Percentiles rank a stretch among this genome's conserved stretches.
Conservation (phyloP, 2,797 vertebrate species). For the Thunnus albacares region DNA sequence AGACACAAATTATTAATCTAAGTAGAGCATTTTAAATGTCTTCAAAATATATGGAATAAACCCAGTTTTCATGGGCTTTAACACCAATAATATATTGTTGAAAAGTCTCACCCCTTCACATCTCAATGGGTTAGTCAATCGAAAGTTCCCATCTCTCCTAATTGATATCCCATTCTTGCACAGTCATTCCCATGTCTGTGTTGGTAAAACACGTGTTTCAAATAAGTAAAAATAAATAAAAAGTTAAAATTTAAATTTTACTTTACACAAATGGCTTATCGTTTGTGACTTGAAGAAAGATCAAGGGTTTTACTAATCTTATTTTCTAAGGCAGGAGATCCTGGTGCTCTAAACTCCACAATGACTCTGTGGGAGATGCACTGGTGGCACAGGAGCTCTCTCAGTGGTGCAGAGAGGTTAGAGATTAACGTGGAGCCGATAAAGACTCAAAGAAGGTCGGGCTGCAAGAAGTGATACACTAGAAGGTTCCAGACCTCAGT, state of each 20-base stretch:
- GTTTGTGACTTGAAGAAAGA: slow-evolving; percentile 7
- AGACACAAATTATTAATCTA: too few relatives aligned
- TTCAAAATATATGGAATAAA: not conserved
- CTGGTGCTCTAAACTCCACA: slow-evolving; percentile 10
- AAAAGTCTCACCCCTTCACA: not conserved
- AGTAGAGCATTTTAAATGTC: too few relatives aligned
- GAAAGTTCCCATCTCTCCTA: not conserved
- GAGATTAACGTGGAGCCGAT: slow-evolving; percentile 30
- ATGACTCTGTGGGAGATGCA: not conserved
- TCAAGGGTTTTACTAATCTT: slow-evolving; percentile 30
- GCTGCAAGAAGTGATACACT: not conserved
- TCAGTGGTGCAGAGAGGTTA: slow-evolving; percentile 1
- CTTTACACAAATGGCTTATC: not conserved
- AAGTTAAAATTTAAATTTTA: not conserved
- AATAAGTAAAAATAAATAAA: not conserved
- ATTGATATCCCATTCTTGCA: not conserved
- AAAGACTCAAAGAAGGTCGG: slow-evolving; percentile 29
- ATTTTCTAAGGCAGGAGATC: slow-evolving; percentile 28
- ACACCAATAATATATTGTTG: not conserved
- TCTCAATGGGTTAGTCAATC: not conserved
- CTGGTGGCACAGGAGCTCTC: slow-evolving; percentile 2
- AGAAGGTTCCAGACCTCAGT: not conserved
- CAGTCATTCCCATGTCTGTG: too few relatives aligned
- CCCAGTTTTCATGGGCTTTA: too few relatives aligned
- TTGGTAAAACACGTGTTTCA: not conserved